Base-by-base conservation (phyloP, 2,797 vertebrate genomes). In the Spatula clypeata region DNA sequence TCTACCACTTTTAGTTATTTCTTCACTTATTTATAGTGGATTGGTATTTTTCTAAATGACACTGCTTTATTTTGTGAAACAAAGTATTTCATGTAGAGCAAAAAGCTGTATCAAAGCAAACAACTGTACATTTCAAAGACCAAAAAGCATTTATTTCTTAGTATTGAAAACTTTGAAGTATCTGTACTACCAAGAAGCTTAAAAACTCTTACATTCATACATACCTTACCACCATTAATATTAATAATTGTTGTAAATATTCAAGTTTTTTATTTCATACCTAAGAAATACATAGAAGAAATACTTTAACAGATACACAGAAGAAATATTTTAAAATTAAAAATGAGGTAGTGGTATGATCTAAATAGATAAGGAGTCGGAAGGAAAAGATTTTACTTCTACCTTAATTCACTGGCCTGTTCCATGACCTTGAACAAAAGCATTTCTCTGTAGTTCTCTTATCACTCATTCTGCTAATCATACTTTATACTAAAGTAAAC, bases 401-500 rank as follows among this genome's bases (percentile, higher is more conserved):
- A 26, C n/a, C 4, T 67, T 66, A 70, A 84, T 27, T 60, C 69
- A 70, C 3, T 1, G 0, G 9, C 24, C 61, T 80, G 24, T 71
- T 88, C 18, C 0, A 0, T 49, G 85, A 94, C 93, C 87, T 94
- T 80, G 53, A 66, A 24, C 10, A 76, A 67, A 67, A 91, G 36
- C 34, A 55, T n/a, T 85, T 57, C 64, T 53, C 19, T 67, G 27
- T 29, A 87, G 21, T 29, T 67, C 55, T 74, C 72, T 77, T 94
- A 95, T 77, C 89, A 83, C 23, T 62, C 15, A 23, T 26, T 67
- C 64, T 67, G 36, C 32, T 94, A 80, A 86, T 73, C 81, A 65
- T 24, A 76, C 26, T 69, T 90, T 31, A 79, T 23, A 70, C 18
- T 73, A n/a, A 79, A 67, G 86, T 32, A 91, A 79, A 77, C 8